Base-by-base conservation (phyloP, 2,888 invertebrate species). In the Melitaea athalia region DNA sequence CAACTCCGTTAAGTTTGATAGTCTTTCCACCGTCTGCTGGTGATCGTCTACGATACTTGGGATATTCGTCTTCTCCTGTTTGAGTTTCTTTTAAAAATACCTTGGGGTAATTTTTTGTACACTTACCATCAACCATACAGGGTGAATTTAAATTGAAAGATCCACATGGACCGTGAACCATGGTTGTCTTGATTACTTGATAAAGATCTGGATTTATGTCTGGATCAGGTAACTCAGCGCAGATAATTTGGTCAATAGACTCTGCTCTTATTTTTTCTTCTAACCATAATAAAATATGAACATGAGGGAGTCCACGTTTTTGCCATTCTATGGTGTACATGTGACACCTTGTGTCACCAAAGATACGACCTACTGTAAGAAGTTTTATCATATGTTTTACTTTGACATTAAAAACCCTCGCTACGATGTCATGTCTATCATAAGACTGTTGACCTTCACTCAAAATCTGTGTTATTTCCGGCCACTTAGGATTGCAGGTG, bases 161-260 rank as follows among this genome's bases (percentile, higher is more conserved):
- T 10, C 69, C 72, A 49, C 72, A 72, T 5, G 74, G 71, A 11
- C 69, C 71, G 52, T 74, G 71, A 60, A 72, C 50, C 70, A 71
- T 72, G 45, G 45, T 45, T 12, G 11, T 3, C 3, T 45, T 10
- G 4, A 45, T 45, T 3, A 12, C 3, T 12, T 14, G 5, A 45
- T 3, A 45, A 45, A 10, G 45, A 3, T 5, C 11, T 6, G 33
- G 33, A 33, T 33, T 6, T 33, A 33, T 3, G 33, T 33, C 6
- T 5, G 33, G 33, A 33, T 33, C 33, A 33, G 33, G 33, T 33
- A 33, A 33, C 6, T 33, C 33, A 33, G 33, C 33, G 33, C 33
- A 5, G 3, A 33, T 33, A 33, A 33, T 33, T 33, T 33, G 33
- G 33, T 33, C 33, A 33, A 33, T 6, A 33, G 33, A 33, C 33